Evolutionary conservation across 2,113 vertebrate genomes (phyloP).

Genomic region (Martes martes): DNA sequence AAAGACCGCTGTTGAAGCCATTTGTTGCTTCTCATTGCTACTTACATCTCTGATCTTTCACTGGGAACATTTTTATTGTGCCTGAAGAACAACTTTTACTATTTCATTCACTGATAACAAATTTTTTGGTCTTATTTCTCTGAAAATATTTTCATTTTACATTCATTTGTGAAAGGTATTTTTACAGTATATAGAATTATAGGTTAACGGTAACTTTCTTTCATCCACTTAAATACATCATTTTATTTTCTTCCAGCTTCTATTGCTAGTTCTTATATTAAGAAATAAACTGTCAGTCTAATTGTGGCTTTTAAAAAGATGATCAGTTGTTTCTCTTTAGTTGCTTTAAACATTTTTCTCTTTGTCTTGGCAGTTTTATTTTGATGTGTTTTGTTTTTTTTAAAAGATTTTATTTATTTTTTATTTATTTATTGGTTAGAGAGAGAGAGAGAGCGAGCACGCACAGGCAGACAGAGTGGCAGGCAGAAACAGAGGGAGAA

Average conservation of each 20-base stretch:
- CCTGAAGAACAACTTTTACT: neutral
- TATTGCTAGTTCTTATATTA: neutral
- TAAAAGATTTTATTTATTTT: too few species aligned
- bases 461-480: too few species aligned
- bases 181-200: neutral
- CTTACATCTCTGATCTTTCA: neutral
- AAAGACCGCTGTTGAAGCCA: neutral
- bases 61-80: neutral
- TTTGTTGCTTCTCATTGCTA: neutral
- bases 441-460: too few species aligned
- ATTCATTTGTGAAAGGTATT: neutral
- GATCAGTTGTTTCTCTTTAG: neutral
- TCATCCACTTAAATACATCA: neutral
- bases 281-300: neutral
- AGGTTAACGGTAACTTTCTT: neutral
- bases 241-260: neutral
- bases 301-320: neutral
- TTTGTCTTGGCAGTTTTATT: slow-evolving; percentile 16
- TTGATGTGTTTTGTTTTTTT: neutral
- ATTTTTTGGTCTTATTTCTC: neutral
- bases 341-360: neutral
- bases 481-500: too few species aligned
- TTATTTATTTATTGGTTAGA: too few species aligned
- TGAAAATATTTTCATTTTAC: neutral
- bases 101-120: neutral